Evolutionary conservation across 2,888 invertebrate species (phyloP).

Genomic region (Autographa gamma): DNA sequence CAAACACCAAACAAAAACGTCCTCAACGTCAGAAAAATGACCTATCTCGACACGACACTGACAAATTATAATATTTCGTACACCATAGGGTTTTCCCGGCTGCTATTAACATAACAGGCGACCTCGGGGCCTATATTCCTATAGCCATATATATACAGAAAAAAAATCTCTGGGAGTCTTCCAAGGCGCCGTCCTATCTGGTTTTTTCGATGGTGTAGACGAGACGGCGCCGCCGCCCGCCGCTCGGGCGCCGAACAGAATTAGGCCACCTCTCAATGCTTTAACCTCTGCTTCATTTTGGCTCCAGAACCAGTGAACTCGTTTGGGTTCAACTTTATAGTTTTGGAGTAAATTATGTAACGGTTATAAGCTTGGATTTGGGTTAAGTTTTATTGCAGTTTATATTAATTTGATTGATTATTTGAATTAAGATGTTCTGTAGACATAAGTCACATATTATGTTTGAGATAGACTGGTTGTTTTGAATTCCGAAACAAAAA

Average conservation of each 20-base stretch:
- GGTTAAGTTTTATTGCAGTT: neutral
- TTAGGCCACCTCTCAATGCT: slow-evolving; percentile 53
- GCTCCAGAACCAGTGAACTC: slow-evolving; percentile 39
- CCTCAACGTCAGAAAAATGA: slow-evolving; percentile 69
- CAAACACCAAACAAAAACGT: slow-evolving; percentile 56
- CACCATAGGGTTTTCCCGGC: slow-evolving; percentile 81
- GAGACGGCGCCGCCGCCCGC: slow-evolving; percentile 83
- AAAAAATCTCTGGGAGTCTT: slow-evolving; percentile 86
- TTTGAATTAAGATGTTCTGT: no score
- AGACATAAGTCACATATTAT: no score
- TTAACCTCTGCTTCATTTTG: slow-evolving; percentile 49
- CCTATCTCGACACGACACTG: slow-evolving; percentile 76
- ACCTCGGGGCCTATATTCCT: slow-evolving; percentile 84
- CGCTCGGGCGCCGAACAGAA: slow-evolving; percentile 72
- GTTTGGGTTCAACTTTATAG: slow-evolving; percentile 44
- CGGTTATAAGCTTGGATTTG: slow-evolving; percentile 2
- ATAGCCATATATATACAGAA: slow-evolving; percentile 55
- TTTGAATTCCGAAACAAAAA: no score
- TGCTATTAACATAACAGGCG: slow-evolving; percentile 84
- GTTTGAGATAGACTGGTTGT: no score
- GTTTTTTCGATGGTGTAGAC: slow-evolving; percentile 79
- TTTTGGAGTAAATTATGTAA: slow-evolving; percentile 25
- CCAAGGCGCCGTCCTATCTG: slow-evolving; percentile 79
- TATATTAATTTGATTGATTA: no score
- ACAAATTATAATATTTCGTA: slow-evolving; percentile 80